Evolutionary conservation across 2,797 vertebrate species (phyloP).

Genomic region (Gephyroberyx darwinii): DNA sequence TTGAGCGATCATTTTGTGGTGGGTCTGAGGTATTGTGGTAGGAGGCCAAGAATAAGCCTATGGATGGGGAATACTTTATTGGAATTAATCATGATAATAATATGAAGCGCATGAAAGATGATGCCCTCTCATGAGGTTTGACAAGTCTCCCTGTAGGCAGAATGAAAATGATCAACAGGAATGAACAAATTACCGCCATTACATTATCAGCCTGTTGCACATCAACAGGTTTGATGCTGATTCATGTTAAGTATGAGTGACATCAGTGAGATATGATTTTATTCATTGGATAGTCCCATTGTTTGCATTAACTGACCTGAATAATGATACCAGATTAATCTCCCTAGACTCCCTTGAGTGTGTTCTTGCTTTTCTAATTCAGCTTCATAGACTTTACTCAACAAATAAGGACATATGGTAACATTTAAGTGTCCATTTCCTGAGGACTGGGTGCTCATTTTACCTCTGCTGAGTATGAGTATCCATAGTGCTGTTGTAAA

Average conservation of each 20-base stretch:
- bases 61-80: too few relatives aligned
- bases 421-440: too few relatives aligned
- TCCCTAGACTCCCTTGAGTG: background rate
- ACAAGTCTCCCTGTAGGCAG: background rate
- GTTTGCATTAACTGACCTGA: slow-evolving; percentile 8
- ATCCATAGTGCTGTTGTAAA: fast-evolving
- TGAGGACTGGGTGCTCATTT: too few relatives aligned
- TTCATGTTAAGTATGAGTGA: background rate
- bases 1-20: too few relatives aligned
- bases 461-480: too few relatives aligned
- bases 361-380: too few relatives aligned
- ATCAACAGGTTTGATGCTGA: background rate
- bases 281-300: background rate
- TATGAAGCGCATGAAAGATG: background rate
- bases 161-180: background rate
- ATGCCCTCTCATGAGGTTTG: background rate
- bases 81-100: background rate
- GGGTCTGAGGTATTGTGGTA: background rate
- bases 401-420: too few relatives aligned
- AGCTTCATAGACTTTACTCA: too few relatives aligned
- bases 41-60: background rate
- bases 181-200: background rate
- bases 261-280: background rate
- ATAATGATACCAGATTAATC: background rate
- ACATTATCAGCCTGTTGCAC: background rate